These are phyloP conservation scores for Dendrocopos noguchii DNA, from an alignment of 2,113 vertebrate species.

Conservation along the genomic window DNA sequence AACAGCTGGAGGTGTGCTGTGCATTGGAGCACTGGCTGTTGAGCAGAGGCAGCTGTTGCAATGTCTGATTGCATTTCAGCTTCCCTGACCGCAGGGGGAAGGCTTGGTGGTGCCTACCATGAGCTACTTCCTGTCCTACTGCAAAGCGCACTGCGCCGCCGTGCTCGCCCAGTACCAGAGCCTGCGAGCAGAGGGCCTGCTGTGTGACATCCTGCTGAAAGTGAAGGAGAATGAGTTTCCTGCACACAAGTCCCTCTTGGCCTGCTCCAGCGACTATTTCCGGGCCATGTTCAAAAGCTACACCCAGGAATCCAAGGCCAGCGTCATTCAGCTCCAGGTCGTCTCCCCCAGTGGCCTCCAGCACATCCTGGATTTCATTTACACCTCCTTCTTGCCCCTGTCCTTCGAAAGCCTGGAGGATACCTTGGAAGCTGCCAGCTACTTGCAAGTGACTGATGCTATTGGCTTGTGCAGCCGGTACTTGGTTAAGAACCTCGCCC, in stretches of 20 bases:
- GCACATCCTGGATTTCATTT: constrained; percentile 91
- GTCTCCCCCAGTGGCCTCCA: constrained; percentile 84
- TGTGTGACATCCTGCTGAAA: constrained; percentile 92
- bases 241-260: constrained; percentile 90
- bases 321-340: constrained; percentile 81
- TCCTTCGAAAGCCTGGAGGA: constrained; percentile 84
- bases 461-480: constrained; percentile 87
- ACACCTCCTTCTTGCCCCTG: constrained; percentile 90
- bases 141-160: constrained; percentile 82
- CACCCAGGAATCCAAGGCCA: constrained; percentile 83
- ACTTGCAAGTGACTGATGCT: constrained; percentile 90
- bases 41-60: constrained; percentile 25
- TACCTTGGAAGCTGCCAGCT: constrained; percentile 88
- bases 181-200: constrained; percentile 83
- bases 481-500: constrained; percentile 81
- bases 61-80: constrained; percentile 6
- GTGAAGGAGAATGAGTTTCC: constrained; percentile 86
- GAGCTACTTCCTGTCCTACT: constrained; percentile 92
- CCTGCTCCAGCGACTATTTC: constrained; percentile 94
- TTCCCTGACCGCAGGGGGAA: constrained; percentile 4
- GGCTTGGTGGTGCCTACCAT: constrained; percentile 73
- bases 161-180: constrained; percentile 88
- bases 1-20: constrained; percentile 37
- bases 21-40: constrained; percentile 20
- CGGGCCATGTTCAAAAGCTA: constrained; percentile 92